phyloP scores from a whole-genome alignment of 2,888 invertebrate genomes.

The Hesperia comma region DNA sequence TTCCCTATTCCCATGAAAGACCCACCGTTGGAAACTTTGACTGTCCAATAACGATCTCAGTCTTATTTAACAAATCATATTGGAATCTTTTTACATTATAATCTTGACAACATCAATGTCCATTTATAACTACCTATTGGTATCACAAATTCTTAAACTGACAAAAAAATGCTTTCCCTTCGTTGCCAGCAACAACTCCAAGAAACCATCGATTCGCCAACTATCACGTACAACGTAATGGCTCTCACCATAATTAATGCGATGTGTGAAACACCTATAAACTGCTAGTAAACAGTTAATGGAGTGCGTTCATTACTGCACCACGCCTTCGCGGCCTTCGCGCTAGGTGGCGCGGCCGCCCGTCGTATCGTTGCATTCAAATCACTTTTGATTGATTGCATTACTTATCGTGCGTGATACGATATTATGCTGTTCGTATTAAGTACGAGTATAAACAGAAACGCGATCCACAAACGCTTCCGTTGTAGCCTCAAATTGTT shows the following conservation, averaged over 20 bases:
- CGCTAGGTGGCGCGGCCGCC: slow-evolving; percentile 67
- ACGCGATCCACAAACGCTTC: neutral
- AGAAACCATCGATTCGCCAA: slow-evolving; percentile 33
- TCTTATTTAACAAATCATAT: no score
- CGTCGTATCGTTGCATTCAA: slow-evolving; percentile 54
- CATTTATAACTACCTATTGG: no score
- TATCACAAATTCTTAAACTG: no score
- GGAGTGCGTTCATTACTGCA: slow-evolving; percentile 63
- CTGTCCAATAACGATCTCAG: no score
- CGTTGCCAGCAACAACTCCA: neutral
- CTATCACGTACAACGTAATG: slow-evolving; percentile 52
- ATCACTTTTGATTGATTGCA: slow-evolving; percentile 47
- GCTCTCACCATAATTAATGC: slow-evolving; percentile 75
- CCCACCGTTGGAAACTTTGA: no score
- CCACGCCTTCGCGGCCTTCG: slow-evolving; percentile 65
- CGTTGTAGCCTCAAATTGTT: neutral
- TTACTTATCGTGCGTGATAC: slow-evolving; percentile 38
- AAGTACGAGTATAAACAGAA: neutral
- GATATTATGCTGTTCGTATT: neutral
- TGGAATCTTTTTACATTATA: no score
- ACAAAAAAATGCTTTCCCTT: no score
- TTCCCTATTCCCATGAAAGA: no score
- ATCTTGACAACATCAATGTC: no score
- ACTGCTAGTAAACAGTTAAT: slow-evolving; percentile 72
- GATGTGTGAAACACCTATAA: slow-evolving; percentile 73